Evolutionary conservation across 2,113 vertebrate species (phyloP).

Genomic region (Potamarius usumacintae): DNA sequence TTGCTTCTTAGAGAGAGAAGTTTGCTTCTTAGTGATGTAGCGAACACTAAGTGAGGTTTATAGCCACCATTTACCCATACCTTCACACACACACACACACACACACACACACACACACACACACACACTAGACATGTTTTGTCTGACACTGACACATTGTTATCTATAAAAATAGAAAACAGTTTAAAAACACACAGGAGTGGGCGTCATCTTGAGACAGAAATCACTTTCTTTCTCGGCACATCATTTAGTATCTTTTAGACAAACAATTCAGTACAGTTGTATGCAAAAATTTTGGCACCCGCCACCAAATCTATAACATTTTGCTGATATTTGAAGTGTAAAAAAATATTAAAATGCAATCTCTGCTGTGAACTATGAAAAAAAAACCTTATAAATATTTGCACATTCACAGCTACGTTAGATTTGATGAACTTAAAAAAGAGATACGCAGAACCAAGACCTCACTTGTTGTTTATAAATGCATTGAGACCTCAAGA

Average conservation of each 20-base stretch:
- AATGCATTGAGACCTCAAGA: too few species aligned
- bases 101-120: neutral
- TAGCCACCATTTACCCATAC: neutral
- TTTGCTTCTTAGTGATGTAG: neutral
- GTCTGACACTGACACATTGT: constrained; percentile 9
- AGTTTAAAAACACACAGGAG: neutral
- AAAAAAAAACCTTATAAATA: neutral
- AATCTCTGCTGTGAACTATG: neutral
- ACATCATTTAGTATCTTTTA: neutral
- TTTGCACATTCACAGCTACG: neutral
- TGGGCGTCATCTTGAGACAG: neutral
- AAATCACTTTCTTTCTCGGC: neutral
- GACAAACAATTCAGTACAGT: neutral
- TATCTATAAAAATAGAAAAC: constrained; percentile 14
- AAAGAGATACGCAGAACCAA: neutral
- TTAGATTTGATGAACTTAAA: neutral
- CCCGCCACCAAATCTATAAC: neutral
- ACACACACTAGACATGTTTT: neutral
- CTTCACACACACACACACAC: neutral
- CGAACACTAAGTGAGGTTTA: neutral
- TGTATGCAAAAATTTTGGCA: too few species aligned
- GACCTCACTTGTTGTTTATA: too few species aligned
- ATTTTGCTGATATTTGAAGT: neutral
- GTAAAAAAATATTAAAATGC: neutral
- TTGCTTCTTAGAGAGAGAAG: neutral